Evolutionary conservation across 64 coral and sea anemone genomes (phyloP).

Genomic region (Hydrozoanthus tunicans): DNA sequence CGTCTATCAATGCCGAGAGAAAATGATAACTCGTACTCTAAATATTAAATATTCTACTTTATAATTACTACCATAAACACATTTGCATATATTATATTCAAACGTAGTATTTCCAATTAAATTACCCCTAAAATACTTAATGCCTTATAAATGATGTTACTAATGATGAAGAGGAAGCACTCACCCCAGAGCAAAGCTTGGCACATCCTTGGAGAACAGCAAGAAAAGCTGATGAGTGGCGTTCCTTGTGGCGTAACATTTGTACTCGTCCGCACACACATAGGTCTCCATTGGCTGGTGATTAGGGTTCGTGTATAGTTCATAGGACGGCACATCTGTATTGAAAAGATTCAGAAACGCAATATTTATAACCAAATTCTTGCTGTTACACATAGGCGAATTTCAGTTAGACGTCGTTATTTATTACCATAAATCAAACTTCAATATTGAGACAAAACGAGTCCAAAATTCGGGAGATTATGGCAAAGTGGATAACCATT

Average conservation of each 20-base stretch:
- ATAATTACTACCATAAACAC: too few species aligned
- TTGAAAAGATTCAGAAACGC: neutral
- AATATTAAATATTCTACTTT: too few species aligned
- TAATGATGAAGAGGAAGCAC: neutral
- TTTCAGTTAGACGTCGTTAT: neutral
- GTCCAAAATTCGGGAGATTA: too few species aligned
- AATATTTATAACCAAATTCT: neutral
- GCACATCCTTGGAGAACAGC: slow-evolving; percentile 81
- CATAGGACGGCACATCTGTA: slow-evolving; percentile 49
- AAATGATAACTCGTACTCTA: too few species aligned
- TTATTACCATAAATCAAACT: too few species aligned
- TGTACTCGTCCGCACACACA: slow-evolving; percentile 80
- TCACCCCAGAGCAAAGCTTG: slow-evolving; percentile 87
- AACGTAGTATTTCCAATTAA: neutral
- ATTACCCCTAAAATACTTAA: neutral
- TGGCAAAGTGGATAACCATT: too few species aligned
- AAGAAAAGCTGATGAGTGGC: slow-evolving; percentile 85
- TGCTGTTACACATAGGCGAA: neutral
- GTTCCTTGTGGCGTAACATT: slow-evolving; percentile 87
- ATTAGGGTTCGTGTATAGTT: slow-evolving; percentile 39
- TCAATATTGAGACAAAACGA: too few species aligned
- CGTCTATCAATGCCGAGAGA: too few species aligned
- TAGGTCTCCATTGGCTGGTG: slow-evolving; percentile 98
- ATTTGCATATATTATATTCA: neutral
- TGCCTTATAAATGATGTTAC: neutral